Evolutionary conservation across 2,113 vertebrate genomes (phyloP).

Genomic region (Gasterosteus nipponicus): DNA sequence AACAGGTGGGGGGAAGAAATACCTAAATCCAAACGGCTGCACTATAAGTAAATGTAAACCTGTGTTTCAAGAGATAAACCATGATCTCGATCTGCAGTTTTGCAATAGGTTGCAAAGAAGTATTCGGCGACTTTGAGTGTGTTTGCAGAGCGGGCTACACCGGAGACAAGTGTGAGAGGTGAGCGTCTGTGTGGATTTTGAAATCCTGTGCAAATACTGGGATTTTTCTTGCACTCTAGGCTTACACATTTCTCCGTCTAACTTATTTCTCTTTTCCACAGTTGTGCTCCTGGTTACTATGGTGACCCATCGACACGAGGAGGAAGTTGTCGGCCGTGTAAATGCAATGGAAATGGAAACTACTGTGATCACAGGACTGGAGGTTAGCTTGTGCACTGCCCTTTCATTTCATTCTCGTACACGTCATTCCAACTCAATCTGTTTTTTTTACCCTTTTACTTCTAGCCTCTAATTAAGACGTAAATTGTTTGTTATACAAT

Average conservation of each 20-base stretch:
- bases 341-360: constrained; percentile 87
- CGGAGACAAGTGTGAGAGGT: constrained; percentile 89
- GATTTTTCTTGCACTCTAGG: not conserved
- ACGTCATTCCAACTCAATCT: not conserved
- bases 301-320: constrained; percentile 86
- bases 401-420: not conserved
- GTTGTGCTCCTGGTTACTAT: constrained; percentile 93
- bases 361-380: constrained; percentile 89
- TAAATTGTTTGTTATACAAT: not conserved
- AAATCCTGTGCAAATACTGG: not conserved
- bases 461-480: not conserved
- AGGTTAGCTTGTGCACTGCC: constrained; percentile 77
- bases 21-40: not conserved
- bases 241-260: not conserved
- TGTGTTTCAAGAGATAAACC: not conserved
- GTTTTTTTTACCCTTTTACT: not conserved
- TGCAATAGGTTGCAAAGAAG: constrained; percentile 86
- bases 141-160: constrained; percentile 89
- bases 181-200: constrained; percentile 36
- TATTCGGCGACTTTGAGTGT: constrained; percentile 82
- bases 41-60: not conserved
- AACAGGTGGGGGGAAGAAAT: constrained; percentile 82
- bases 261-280: constrained; percentile 58
- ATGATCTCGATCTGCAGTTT: constrained; percentile 80
- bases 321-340: constrained; percentile 88